Evolutionary conservation across 2,888 invertebrate species (phyloP).

Genomic region (Arrhopalites spinosus): DNA sequence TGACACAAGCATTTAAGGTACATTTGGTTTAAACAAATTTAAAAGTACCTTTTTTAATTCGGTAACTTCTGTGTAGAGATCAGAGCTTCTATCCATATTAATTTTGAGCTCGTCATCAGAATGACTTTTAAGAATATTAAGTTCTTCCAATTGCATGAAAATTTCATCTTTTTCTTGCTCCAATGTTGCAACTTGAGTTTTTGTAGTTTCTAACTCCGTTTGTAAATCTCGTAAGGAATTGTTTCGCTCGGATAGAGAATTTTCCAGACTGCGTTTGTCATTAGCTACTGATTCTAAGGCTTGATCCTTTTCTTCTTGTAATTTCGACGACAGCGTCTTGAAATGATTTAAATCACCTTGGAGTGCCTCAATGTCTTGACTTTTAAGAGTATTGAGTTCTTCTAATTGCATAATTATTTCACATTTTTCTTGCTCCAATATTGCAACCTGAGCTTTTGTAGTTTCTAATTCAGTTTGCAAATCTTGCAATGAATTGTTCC

Average conservation of each 20-base stretch:
- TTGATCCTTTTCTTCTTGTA: slow-evolving; percentile 28
- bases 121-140: slow-evolving; percentile 30
- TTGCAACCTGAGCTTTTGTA: background rate
- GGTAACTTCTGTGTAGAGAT: slow-evolving; percentile 33
- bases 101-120: slow-evolving; percentile 33
- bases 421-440: background rate
- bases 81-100: slow-evolving; percentile 22
- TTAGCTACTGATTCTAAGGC: background rate
- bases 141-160: slow-evolving; percentile 24
- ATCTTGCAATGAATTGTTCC: too few species aligned
- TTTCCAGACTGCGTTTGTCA: too few species aligned
- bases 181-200: background rate
- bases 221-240: too few species aligned
- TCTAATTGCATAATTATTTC: slow-evolving; percentile 3
- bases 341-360: slow-evolving; percentile 1
- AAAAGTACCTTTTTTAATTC: slow-evolving; percentile 31
- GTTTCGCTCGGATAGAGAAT: too few species aligned
- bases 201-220: background rate
- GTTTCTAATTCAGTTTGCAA: background rate
- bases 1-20: background rate
- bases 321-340: background rate
- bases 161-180: slow-evolving; percentile 1
- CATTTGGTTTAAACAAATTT: background rate
- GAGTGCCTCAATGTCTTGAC: slow-evolving; percentile 1
- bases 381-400: too few species aligned